Evolutionary conservation across 2,888 invertebrate species (phyloP), one percentile per base, ranked within the genome.

Genomic region (Tenthredo distinguenda): DNA sequence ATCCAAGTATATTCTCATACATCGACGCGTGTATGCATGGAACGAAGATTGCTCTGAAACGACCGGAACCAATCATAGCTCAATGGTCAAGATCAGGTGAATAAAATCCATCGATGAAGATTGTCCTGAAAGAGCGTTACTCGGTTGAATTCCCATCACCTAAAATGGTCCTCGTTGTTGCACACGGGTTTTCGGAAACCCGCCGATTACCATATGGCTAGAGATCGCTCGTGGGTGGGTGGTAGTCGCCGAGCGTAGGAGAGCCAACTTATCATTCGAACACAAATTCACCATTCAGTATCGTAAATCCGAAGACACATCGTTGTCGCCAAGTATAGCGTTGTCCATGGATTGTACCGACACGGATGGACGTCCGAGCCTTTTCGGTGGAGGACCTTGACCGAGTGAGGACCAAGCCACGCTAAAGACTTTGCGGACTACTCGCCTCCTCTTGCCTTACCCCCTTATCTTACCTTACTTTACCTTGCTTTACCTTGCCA

Each of bases 331-430:
- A 90, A 91, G 90, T 91, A 90, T 91, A 91, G 91, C 89, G 87
- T 87, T 89, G 90, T 89, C 90, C 89, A 85, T 90, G 91, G 89
- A 89, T 87, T 77, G 79, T 37, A 21, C 87, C 50, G 83, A 62
- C 55, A 58, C 65, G 79, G 77, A 79, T 26, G 62, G 62, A 81
- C 26, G 81, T n/a, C 40, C 62, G 40, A 62, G 83, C 83, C 83
- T 43, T 92, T 92, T 92, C 89, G 91, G 91, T 89, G 90, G 90
- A 90, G 90, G 88, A 91, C 92, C 92, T 92, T 92, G 92, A 92
- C 92, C 92, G 91, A 92, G 92, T 92, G 91, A 90, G 89, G 91
- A 83, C 71, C 50, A 83, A 65, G 81, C 62, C 81, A 81, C 62
- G 81, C 58, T 43, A 43, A 81, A 58, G 81, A 81, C 81, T 58